Conservation (phyloP, 2,113 vertebrate genomes). For the Anguilla rostrata region DNA sequence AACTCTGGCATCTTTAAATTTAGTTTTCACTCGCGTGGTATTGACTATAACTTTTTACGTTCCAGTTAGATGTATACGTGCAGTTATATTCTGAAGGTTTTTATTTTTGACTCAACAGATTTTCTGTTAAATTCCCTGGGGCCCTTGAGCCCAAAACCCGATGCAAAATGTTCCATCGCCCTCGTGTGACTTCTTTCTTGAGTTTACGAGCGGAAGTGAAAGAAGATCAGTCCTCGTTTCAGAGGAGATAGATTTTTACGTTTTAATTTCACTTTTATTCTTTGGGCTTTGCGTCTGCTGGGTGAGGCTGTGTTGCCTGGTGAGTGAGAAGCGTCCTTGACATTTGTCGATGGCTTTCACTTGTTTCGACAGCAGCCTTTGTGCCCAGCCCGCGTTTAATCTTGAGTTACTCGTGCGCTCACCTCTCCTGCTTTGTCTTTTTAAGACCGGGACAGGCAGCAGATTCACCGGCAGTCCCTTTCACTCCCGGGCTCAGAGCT, state of each 20-base stretch:
- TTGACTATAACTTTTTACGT: not conserved
- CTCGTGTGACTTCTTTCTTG: not conserved
- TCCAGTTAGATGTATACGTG: not conserved
- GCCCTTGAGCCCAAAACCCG: not conserved
- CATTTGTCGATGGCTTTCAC: not conserved
- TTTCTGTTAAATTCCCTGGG: not conserved
- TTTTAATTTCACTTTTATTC: not conserved
- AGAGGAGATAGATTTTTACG: not conserved
- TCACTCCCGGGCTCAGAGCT: conserved; percentile 38
- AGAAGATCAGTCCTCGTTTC: conserved; percentile 7
- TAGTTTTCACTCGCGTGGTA: not conserved
- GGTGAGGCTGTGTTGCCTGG: conserved; percentile 16
- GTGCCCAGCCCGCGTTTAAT: conserved; percentile 25
- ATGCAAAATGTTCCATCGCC: not conserved
- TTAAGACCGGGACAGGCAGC: conserved; percentile 22
- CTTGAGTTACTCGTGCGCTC: conserved; percentile 17
- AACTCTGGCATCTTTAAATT: not conserved
- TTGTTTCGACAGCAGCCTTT: conserved; percentile 31
- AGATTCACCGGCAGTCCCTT: conserved; percentile 46
- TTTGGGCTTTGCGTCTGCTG: not conserved
- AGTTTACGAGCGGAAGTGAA: not conserved
- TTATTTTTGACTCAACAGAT: not conserved
- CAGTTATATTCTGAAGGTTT: not conserved
- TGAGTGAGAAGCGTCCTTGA: conserved; percentile 34
- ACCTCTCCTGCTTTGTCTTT: not conserved